Evolutionary conservation across 2,113 vertebrate genomes (phyloP).

Genomic region (Megaleporinus macrocephalus): DNA sequence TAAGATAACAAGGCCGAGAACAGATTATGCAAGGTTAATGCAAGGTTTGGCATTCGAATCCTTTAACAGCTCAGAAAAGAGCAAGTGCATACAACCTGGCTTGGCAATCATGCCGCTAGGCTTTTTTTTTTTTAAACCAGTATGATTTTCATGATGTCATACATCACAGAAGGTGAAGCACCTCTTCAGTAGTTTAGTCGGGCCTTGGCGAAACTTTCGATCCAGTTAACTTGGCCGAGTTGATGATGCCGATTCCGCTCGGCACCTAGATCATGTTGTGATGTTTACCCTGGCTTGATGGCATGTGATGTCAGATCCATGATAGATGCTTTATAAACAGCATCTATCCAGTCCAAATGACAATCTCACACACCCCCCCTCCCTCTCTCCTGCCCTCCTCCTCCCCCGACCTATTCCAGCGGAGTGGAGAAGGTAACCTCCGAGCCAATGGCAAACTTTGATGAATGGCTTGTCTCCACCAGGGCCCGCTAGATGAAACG

Average conservation of each 20-base stretch:
- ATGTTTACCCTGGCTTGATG: slow-evolving; percentile 77
- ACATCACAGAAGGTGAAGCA: not conserved
- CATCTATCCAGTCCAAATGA: slow-evolving; percentile 81
- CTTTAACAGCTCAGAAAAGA: not conserved
- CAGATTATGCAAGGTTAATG: not conserved
- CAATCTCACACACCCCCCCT: slow-evolving; percentile 48
- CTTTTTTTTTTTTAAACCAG: not conserved
- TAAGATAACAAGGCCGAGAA: not conserved
- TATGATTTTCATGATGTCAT: not conserved
- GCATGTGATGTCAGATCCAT: slow-evolving; percentile 72
- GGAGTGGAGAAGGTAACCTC: slow-evolving; percentile 76
- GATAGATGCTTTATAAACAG: slow-evolving; percentile 81
- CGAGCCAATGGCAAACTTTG: slow-evolving; percentile 81
- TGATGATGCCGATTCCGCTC: slow-evolving; percentile 30
- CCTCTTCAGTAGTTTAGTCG: not conserved
- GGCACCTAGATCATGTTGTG: slow-evolving; percentile 72
- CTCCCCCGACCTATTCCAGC: slow-evolving; percentile 76
- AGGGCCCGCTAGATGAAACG: slow-evolving; percentile 76
- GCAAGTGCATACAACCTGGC: not conserved
- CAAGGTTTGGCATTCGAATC: not conserved
- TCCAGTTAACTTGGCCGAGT: slow-evolving; percentile 20
- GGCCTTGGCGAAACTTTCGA: slow-evolving; percentile 11
- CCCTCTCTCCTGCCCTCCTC: too few species aligned
- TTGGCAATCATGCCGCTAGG: not conserved
- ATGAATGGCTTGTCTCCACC: slow-evolving; percentile 81